Conservation (phyloP, 2,797 vertebrate genomes). For the Echiichthys vipera region DNA sequence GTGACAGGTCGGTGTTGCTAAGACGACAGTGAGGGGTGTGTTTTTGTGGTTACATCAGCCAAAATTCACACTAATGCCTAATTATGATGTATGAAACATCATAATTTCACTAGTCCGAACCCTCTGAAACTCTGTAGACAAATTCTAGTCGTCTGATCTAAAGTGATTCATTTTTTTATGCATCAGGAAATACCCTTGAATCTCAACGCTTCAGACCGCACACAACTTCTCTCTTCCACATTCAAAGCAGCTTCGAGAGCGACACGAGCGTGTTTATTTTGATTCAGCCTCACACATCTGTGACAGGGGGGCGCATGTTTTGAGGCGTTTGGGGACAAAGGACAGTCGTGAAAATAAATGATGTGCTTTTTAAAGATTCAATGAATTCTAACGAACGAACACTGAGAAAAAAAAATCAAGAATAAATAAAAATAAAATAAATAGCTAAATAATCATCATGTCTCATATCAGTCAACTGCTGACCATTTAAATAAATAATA, state of each 20-base stretch:
- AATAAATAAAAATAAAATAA: too few species aligned
- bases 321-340: slow-evolving; percentile 13
- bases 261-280: slow-evolving; percentile 7
- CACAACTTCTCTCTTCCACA: background rate
- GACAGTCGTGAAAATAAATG: background rate
- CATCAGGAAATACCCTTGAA: background rate
- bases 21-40: background rate
- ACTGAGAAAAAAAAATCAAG: too few species aligned
- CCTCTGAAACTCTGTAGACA: too few species aligned
- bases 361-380: too few species aligned
- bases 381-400: too few species aligned
- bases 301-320: background rate
- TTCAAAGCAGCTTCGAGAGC: background rate
- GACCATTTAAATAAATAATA: too few species aligned
- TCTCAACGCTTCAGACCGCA: background rate
- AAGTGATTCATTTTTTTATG: background rate
- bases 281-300: slow-evolving; percentile 22
- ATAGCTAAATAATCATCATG: too few species aligned
- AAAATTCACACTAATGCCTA: background rate
- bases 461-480: too few species aligned
- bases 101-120: background rate
- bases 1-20: background rate
- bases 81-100: background rate
- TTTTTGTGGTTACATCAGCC: background rate
- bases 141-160: background rate